phyloP scores from a whole-genome alignment of 2,113 vertebrate species.

The Scolopax mira region DNA sequence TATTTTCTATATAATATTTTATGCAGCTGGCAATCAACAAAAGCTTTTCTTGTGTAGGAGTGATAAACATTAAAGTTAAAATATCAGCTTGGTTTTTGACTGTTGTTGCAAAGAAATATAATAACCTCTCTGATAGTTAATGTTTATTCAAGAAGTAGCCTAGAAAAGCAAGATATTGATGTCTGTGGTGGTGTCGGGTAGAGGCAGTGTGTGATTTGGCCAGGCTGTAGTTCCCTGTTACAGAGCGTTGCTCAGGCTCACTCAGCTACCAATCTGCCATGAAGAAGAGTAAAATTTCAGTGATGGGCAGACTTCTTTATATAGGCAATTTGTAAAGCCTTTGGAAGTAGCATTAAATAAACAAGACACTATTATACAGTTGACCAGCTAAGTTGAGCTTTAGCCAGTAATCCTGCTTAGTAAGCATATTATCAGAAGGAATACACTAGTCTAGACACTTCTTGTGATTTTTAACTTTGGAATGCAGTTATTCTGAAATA shows the following conservation, averaged over 20 bases:
- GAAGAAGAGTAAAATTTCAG: neutral
- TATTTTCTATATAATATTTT: neutral
- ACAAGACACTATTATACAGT: slow-evolving; percentile 18
- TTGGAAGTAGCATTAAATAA: slow-evolving; percentile 31
- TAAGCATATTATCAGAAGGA: slow-evolving; percentile 17
- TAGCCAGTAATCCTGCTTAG: slow-evolving; percentile 27
- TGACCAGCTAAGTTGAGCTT: slow-evolving; percentile 52
- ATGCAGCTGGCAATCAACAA: neutral
- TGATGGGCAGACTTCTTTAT: neutral
- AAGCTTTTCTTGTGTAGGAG: neutral
- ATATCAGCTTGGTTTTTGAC: neutral
- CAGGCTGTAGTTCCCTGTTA: neutral
- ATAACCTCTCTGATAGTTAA: neutral
- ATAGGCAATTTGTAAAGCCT: slow-evolving; percentile 11
- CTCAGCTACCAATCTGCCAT: neutral
- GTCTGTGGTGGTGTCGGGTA: accelerated
- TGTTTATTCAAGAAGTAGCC: neutral
- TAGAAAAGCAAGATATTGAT: neutral
- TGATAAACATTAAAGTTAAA: neutral
- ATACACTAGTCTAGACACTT: slow-evolving; percentile 41
- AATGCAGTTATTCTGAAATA: slow-evolving; percentile 54
- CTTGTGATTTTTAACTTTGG: slow-evolving; percentile 49
- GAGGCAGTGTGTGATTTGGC: neutral
- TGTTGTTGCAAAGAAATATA: neutral
- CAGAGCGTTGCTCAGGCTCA: neutral